phyloP scores from a whole-genome alignment of 2,113 vertebrate species.

The Rattus norvegicus region GRCr8 NC_086023.1:93139501-93140000 shows the following conservation, averaged over 20 bases:
- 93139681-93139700: not conserved
- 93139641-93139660: not conserved
- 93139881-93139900: not conserved
- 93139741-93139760: not conserved
- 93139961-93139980: not conserved
- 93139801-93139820: not conserved
- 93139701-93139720: not conserved
- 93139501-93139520: not conserved
- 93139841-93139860: not conserved
- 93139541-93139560: not conserved
- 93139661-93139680: not conserved
- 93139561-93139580: not conserved
- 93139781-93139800: not conserved
- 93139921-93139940: not conserved
- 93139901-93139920: not conserved
- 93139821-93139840: not conserved
- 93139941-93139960: not conserved
- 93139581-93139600: not conserved
- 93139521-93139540: not conserved
- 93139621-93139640: not conserved
- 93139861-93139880: not conserved
- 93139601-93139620: not conserved
- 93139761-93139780: not conserved
- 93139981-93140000: not conserved
- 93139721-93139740: not conserved